phyloP scores from a whole-genome alignment of 1,140 invertebrate species.

The Drosophila jambulina region DNA sequence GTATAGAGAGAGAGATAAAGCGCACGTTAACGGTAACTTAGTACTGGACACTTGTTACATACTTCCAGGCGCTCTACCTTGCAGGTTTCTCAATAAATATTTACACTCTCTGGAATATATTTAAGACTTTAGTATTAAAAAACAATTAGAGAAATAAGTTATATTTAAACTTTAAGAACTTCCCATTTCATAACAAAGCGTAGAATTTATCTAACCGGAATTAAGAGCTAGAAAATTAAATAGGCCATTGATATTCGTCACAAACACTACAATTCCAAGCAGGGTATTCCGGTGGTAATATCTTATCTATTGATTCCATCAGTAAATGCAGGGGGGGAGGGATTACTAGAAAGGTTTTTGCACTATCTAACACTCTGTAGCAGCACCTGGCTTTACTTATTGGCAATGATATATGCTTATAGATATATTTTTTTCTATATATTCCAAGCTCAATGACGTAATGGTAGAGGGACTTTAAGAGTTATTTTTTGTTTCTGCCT shows the following conservation, averaged over 20 bases:
- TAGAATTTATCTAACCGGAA: neutral
- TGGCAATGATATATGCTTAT: constrained; percentile 18
- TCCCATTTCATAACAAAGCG: neutral
- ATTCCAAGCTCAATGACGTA: constrained; percentile 34
- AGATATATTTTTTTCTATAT: constrained; percentile 15
- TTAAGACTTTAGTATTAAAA: neutral
- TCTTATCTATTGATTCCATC: constrained; percentile 35
- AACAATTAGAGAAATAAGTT: neutral
- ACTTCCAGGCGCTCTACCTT: neutral
- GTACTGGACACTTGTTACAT: neutral
- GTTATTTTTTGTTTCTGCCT: constrained; percentile 31
- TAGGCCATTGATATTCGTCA: neutral
- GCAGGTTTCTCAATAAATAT: neutral
- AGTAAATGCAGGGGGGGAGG: constrained; percentile 12
- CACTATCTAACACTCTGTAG: constrained; percentile 22
- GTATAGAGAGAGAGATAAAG: neutral
- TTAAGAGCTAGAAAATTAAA: neutral
- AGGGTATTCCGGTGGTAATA: constrained; percentile 6
- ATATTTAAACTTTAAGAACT: too few relatives aligned
- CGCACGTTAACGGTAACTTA: neutral
- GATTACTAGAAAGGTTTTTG: constrained; percentile 38
- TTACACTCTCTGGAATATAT: neutral
- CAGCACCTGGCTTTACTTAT: neutral
- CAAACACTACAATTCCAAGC: neutral
- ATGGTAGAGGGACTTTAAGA: constrained; percentile 24